Evolutionary conservation across 2,888 invertebrate species (phyloP), one percentile per base, ranked within the genome.

Genomic region (Dynastes grantii): DNA sequence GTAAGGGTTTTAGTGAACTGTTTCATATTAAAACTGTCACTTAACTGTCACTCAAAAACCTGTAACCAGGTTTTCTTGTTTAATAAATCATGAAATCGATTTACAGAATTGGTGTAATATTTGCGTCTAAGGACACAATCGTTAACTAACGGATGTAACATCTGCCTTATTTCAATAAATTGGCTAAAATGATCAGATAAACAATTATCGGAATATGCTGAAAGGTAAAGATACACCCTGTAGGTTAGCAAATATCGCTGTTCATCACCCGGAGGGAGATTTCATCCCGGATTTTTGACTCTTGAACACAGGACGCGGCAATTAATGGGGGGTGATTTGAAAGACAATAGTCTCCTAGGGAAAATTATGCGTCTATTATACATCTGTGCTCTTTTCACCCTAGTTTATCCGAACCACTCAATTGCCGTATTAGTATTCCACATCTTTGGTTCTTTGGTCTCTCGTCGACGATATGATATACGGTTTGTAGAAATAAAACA

Each of bases 341-440:
- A 83, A 87, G 86, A 87, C 87, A 87, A 87, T 87, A 84, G 87
- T 85, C 85, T 87, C 85, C 84, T 87, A 86, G 85, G 88, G 86
- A 86, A 87, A 87, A 87, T 87, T 87, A 86, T 85, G 85, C 85
- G 84, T 85, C 86, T 83, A 85, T 85, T 85, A 85, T 87, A 85
- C 87, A 87, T 86, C 86, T 87, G 87, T 85, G 85, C 84, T 79
- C 78, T 80, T 85, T 84, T 82, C 81, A 83, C 84, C 83, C 84
- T 81, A 68, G 51, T 29, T 68, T 68, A 27, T 68, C 13, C 51
- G 51, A 68, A 68, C 49, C 9, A 51, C 83, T 79, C 79, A 51
- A 68, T 68, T 51, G 51, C 51, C 13, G 32, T 29, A 63, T 63
- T 63, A 63, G 63, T 63, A 32, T 29, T 63, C 63, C 13, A 32